These are phyloP conservation scores for Harlomillsia oculata DNA, from an alignment of 1,140 invertebrate genomes.

Conservation along the genomic window DNA sequence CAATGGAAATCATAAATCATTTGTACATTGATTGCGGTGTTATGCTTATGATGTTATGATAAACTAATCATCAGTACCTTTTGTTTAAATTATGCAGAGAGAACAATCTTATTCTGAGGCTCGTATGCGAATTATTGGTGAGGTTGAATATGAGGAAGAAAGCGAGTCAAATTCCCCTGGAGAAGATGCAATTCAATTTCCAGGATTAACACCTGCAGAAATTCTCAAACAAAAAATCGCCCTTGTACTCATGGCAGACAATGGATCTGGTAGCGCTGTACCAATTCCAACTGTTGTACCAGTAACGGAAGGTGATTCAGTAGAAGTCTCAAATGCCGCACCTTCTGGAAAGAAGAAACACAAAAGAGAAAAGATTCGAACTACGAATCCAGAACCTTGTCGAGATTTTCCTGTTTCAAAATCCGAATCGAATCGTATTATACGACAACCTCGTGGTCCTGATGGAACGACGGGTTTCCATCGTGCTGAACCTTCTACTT, in stretches of 20 bases:
- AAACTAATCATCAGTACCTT: neutral
- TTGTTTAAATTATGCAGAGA: slow-evolving; percentile 22
- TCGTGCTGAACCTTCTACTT: too few relatives aligned
- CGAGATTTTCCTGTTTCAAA: slow-evolving; percentile 21
- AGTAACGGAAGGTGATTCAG: neutral
- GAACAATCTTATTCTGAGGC: slow-evolving; percentile 34
- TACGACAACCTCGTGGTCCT: slow-evolving; percentile 22
- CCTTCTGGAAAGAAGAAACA: slow-evolving; percentile 1
- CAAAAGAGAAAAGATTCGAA: slow-evolving; percentile 17
- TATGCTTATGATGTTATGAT: too few relatives aligned
- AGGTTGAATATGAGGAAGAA: slow-evolving; percentile 22
- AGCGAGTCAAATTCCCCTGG: slow-evolving; percentile 7
- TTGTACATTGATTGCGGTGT: neutral
- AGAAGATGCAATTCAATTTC: neutral
- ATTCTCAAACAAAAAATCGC: slow-evolving; percentile 30
- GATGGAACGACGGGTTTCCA: slow-evolving; percentile 23
- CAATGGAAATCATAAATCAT: neutral
- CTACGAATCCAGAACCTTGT: slow-evolving; percentile 5
- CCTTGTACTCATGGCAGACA: slow-evolving; percentile 9
- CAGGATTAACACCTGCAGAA: slow-evolving; percentile 27
- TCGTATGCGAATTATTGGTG: slow-evolving; percentile 27
- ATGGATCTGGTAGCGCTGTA: neutral
- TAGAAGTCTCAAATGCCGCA: neutral
- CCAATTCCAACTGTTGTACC: neutral
- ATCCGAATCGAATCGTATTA: slow-evolving; percentile 22